Percentiles rank a stretch among this genome's conserved stretches.
Evolutionary conservation across 2,113 vertebrate species (phyloP).

Genomic region (Myrmecophaga tridactyla): DNA sequence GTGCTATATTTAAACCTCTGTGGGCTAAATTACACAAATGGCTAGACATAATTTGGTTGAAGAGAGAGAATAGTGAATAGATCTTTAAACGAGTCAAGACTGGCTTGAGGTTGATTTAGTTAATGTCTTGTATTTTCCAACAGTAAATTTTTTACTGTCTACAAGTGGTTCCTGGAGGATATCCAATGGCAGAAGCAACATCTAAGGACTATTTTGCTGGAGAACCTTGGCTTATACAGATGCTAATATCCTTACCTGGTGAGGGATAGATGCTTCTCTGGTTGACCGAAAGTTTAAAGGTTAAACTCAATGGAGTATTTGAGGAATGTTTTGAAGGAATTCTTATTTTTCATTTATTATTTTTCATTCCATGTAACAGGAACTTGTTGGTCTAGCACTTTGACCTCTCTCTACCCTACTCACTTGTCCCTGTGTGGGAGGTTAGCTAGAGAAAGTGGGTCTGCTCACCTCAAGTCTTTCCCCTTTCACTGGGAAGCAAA

Average conservation of each 20-base stretch:
- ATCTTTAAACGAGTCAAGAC: not conserved
- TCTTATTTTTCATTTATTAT: not conserved
- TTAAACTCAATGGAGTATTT: not conserved
- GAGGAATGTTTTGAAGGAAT: not conserved
- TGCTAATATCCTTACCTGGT: not conserved
- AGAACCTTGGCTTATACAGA: no score
- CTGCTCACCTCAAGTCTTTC: not conserved
- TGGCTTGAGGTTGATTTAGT: not conserved
- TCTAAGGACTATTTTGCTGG: not conserved
- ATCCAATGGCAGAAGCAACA: no score
- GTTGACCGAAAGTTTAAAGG: not conserved
- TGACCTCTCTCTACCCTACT: no score
- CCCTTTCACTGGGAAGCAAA: not conserved
- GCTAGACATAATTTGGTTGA: not conserved
- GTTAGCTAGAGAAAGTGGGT: not conserved
- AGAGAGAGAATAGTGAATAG: not conserved
- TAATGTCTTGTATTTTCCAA: not conserved
- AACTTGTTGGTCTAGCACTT: not conserved
- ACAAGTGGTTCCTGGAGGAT: not conserved
- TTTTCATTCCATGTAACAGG: not conserved
- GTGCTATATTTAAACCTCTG: not conserved
- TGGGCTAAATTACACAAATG: not conserved
- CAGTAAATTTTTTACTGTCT: not conserved
- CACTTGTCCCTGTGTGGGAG: not conserved
- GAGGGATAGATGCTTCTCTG: not conserved